phyloP scores from a whole-genome alignment of 2,797 vertebrate species.

The Apodemus agrarius region DNA sequence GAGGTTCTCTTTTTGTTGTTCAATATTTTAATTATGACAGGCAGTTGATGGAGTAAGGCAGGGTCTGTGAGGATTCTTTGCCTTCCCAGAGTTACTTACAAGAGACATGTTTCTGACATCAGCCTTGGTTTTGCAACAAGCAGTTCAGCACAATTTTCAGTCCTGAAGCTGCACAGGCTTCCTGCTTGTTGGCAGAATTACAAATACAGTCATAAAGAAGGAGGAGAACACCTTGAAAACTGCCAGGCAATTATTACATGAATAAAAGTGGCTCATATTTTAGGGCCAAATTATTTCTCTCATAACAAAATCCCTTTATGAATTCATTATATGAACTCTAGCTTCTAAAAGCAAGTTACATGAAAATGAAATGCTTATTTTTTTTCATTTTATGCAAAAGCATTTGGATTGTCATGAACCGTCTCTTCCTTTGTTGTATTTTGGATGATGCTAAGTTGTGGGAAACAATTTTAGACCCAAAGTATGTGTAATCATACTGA shows the following conservation, averaged over 20 bases:
- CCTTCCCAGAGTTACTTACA: neutral
- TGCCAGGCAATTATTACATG: constrained; percentile 37
- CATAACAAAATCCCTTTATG: constrained; percentile 65
- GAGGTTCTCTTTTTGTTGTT: neutral
- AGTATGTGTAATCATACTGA: constrained; percentile 44
- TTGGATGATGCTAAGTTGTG: constrained; percentile 68
- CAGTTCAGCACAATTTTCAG: neutral
- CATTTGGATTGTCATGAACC: constrained; percentile 60
- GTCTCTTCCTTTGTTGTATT: constrained; percentile 66
- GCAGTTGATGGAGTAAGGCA: neutral
- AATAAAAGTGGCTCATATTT: constrained; percentile 54
- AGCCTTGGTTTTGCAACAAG: neutral
- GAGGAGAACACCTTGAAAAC: constrained; percentile 8
- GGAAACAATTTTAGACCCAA: constrained; percentile 59
- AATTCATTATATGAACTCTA: constrained; percentile 66
- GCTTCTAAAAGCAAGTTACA: constrained; percentile 69
- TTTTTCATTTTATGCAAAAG: constrained; percentile 61
- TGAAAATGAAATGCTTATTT: constrained; percentile 48
- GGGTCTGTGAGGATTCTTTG: neutral
- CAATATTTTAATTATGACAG: neutral
- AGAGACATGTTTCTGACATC: neutral
- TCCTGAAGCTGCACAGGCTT: neutral
- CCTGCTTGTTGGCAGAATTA: constrained; percentile 24
- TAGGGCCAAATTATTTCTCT: constrained; percentile 61
- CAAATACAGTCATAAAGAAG: constrained; percentile 31